Base-by-base conservation (phyloP, 1,140 invertebrate species). In the Diachasmimorpha longicaudata region DNA sequence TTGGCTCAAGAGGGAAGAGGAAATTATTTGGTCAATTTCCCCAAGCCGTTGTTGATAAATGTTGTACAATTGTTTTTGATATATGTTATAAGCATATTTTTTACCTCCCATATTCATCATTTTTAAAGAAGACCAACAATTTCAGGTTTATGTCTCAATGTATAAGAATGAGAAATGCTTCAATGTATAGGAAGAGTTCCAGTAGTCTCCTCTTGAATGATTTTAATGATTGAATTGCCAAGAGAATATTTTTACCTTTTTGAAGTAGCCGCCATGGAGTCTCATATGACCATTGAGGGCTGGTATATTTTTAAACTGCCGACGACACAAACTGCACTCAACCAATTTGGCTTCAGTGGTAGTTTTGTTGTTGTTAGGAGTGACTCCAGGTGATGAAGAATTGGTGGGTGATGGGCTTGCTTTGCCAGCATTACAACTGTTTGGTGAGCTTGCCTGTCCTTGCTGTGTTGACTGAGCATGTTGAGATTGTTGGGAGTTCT, bases 261-360 rank as follows among this genome's bases (percentile, higher is more conserved):
- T 98, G 85, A 97, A 96, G 87, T 98, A 98, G 71, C 97, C 97
- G 14, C 97, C 97, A 89, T 99, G 97, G 23, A 98, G 90, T 81
- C 97, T 91, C 97, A 98, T 99, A 85, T 99, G 97, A 14, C 97
- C 97, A 90, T 99, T 99, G 37, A 99, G 92, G 16, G 97, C 97
- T 8, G 97, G 96, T 86, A 98, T 95, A 88, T 98, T 99, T 90
- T 98, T 98, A 89, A 99, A 98, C 87, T 96, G 95, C 68, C 96
- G 92, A 87, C 97, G 95, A 86, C 97, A 99, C 46, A 98, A 91
- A 88, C 96, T 96, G 87, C 97, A 99, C 86, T 97, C 95, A 23
- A 98, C 96, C 25, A 95, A 96, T 85, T 96, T 96, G 16, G 91
- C 90, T 76, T 93, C 92, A 31, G 88, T 83, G 79, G 91, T 89